Conservation (phyloP, 2,888 invertebrate species). For the Andrena trimmerana region DNA sequence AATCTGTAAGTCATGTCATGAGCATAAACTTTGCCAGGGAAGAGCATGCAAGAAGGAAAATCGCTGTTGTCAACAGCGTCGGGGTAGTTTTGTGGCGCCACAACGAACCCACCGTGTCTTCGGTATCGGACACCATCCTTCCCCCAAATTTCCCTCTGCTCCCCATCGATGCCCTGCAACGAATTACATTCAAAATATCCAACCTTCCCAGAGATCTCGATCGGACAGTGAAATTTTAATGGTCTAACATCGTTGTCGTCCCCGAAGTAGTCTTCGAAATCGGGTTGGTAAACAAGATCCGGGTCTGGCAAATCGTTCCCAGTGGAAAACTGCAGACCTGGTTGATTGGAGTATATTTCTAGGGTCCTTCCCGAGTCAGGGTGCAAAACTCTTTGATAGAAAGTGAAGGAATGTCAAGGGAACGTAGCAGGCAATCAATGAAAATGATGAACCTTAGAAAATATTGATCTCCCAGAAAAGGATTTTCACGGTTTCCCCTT, state of each 20-base stretch:
- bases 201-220: not conserved
- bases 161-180: slow-evolving; percentile 12
- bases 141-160: slow-evolving; percentile 63
- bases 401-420: not conserved
- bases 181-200: not conserved
- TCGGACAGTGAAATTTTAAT: too few relatives aligned
- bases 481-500: too few relatives aligned
- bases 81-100: slow-evolving; percentile 88
- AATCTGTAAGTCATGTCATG: slow-evolving; percentile 85
- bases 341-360: slow-evolving; percentile 87
- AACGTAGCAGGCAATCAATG: too few relatives aligned
- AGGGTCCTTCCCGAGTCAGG: slow-evolving; percentile 85
- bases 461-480: too few relatives aligned
- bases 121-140: slow-evolving; percentile 86
- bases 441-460: too few relatives aligned
- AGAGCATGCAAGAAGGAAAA: slow-evolving; percentile 83
- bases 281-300: slow-evolving; percentile 48
- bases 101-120: slow-evolving; percentile 86
- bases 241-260: slow-evolving; percentile 23
- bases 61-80: slow-evolving; percentile 85
- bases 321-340: slow-evolving; percentile 88
- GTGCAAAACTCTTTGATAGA: slow-evolving; percentile 81
- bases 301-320: slow-evolving; percentile 84
- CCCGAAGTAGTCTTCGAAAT: slow-evolving; percentile 60
- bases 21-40: slow-evolving; percentile 84